Evolutionary conservation across 2,113 vertebrate species (phyloP).

Genomic region (Amphiprion ocellaris): DNA sequence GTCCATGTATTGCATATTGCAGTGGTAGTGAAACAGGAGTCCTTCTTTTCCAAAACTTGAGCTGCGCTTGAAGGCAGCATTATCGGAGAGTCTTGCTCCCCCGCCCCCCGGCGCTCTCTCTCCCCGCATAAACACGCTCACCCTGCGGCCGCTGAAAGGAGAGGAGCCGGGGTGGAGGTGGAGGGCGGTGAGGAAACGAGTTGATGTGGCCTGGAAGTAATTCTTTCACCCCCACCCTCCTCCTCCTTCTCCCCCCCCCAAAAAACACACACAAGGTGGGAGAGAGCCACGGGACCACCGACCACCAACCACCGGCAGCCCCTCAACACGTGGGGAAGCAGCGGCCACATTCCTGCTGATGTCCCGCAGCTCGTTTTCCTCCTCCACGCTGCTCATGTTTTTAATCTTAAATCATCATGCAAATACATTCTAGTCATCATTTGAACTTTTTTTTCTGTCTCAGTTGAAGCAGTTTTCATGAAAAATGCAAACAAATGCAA

Average conservation of each 20-base stretch:
- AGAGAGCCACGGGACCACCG: slow-evolving; percentile 67
- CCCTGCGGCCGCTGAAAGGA: slow-evolving; percentile 39
- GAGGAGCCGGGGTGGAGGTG: slow-evolving; percentile 38
- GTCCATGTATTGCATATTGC: no score
- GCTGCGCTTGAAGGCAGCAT: slow-evolving; percentile 64
- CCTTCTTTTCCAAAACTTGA: background rate
- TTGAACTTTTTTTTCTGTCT: no score
- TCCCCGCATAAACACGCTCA: slow-evolving; percentile 67
- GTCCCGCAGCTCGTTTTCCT: background rate
- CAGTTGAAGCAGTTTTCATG: no score
- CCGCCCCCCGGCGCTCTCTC: slow-evolving; percentile 54
- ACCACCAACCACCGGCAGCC: slow-evolving; percentile 13
- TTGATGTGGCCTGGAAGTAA: slow-evolving; percentile 87
- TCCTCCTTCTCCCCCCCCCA: background rate
- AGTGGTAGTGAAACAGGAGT: no score
- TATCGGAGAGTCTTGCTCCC: slow-evolving; percentile 65
- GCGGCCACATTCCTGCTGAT: slow-evolving; percentile 3
- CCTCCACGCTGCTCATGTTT: no score
- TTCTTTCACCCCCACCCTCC: slow-evolving; percentile 70
- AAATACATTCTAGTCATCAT: no score
- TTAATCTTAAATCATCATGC: no score
- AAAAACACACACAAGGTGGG: slow-evolving; percentile 69
- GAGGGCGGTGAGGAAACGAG: slow-evolving; percentile 82
- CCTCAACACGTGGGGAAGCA: slow-evolving; percentile 68
- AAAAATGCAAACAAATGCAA: no score